Base-by-base conservation (phyloP, 2,113 vertebrate species). In the Riparia riparia region DNA sequence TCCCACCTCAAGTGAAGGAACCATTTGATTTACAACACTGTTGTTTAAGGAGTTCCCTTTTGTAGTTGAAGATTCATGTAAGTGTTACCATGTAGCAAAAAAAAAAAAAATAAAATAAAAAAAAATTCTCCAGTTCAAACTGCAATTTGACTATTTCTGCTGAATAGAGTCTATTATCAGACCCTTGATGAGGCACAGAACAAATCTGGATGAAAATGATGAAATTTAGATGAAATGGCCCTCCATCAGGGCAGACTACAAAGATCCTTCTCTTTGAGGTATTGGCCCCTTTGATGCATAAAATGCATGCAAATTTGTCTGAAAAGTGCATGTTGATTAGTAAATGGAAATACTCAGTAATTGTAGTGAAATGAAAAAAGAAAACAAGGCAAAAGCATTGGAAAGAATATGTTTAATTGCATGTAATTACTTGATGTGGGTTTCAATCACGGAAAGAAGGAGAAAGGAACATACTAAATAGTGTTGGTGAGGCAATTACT, bases 391-490 rank as follows among this genome's bases (percentile, higher is more conserved):
- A 95, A 88, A 42, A 37, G 12, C 51, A 11, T 39, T 90, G 29
- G 26, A 87, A 94, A 93, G 47, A 89, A 82, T 87, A 58, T 0
- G 2, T 89, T 92, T 95, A 95, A 89, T 88, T 96, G 54, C 26
- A 25, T 41, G 32, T 85, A 94, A 95, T 91, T 82, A 73, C 66
- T 73, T 66, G 70, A 76, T 80, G 29, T 63, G 19, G 44, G 41
- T 77, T 93, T 88, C 87, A 91, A 10, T 86, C 26, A 17, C 73
- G 61, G 42, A 51, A 80, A 89, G 41, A 82, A 85, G 54, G 39
- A 17, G 41, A 61, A 76, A 83, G 28, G 41, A 94, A 29, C 25
- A 42, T 39, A 9, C 61, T 80, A 57, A 90, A 72, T 49, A 54
- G 45, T 10, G 14, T 41, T 95, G 54, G 47, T 79, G 28, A 73